Evolutionary conservation across 1,140 invertebrate species (phyloP).

Genomic region (Zaprionus camerounensis): DNA sequence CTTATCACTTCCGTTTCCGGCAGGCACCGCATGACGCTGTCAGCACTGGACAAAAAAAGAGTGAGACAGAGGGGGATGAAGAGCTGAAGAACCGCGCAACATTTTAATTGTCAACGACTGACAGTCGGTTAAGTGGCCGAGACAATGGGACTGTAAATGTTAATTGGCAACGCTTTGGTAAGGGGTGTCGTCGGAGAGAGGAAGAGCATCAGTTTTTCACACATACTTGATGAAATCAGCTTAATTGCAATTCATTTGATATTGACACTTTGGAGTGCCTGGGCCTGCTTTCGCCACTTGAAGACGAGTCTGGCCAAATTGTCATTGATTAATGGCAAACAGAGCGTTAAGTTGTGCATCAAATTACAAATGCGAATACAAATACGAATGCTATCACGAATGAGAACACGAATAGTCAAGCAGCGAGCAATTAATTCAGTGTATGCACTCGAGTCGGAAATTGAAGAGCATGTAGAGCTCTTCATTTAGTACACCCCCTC

Average conservation of each 20-base stretch:
- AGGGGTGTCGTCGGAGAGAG: conserved; percentile 11
- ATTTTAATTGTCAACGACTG: conserved; percentile 71
- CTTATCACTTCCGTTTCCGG: conserved; percentile 76
- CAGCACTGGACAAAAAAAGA: conserved; percentile 24
- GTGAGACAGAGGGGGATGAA: neutral
- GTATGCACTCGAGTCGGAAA: conserved; percentile 62
- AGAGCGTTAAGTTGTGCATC: conserved; percentile 32
- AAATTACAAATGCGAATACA: conserved; percentile 15
- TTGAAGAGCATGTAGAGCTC: conserved; percentile 51
- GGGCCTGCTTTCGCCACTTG: conserved; percentile 30
- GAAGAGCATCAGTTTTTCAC: conserved; percentile 31
- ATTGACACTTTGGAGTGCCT: conserved; percentile 69
- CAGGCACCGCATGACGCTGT: conserved; percentile 57
- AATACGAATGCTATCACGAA: neutral
- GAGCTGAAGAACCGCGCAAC: conserved; percentile 34
- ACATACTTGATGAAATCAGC: conserved; percentile 65
- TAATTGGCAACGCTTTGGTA: conserved; percentile 55
- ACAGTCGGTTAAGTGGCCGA: conserved; percentile 50
- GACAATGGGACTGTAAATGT: conserved; percentile 55
- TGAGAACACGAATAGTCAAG: conserved; percentile 35
- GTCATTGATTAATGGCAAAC: conserved; percentile 70
- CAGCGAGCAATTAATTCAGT: conserved; percentile 66
- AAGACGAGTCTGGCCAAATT: conserved; percentile 65
- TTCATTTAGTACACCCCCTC: conserved; percentile 11
- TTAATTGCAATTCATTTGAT: conserved; percentile 77